These are phyloP conservation scores for Malthinus flaveolus DNA, from an alignment of 2,888 invertebrate species.

Conservation along the genomic window DNA sequence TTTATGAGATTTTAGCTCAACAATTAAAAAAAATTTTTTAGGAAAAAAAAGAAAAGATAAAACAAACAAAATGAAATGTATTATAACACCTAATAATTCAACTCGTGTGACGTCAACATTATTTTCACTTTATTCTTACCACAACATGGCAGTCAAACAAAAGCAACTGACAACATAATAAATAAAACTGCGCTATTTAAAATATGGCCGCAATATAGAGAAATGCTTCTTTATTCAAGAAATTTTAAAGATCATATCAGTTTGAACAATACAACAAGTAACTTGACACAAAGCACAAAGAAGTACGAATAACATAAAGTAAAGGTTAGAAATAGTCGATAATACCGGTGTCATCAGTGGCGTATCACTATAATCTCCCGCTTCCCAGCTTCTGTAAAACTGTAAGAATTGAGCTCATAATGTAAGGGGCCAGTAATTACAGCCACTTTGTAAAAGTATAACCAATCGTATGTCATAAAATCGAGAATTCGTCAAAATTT, in stretches of 20 bases:
- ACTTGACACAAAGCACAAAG: background rate
- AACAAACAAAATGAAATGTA: conserved; percentile 24
- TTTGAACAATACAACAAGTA: background rate
- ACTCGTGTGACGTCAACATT: conserved; percentile 29
- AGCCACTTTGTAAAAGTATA: no score
- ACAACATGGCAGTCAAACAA: conserved; percentile 38
- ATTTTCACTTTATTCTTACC: conserved; percentile 30
- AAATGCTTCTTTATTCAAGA: conserved; percentile 22
- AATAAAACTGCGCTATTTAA: conserved; percentile 30
- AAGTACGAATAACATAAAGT: background rate
- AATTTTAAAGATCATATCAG: conserved; percentile 29
- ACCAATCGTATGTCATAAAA: no score
- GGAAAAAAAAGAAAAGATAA: conserved; percentile 17
- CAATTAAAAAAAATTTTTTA: conserved; percentile 24
- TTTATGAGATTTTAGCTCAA: conserved; percentile 28
- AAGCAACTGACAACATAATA: conserved; percentile 32
- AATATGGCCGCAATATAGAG: conserved; percentile 27
- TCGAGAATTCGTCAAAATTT: no score
- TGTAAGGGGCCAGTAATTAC: no score
- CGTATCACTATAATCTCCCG: no score
- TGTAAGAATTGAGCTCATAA: no score
- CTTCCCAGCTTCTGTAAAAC: no score
- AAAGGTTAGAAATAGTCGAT: background rate
- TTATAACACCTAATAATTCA: conserved; percentile 35
- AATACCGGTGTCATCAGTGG: background rate